Base-by-base conservation (phyloP, 2,797 vertebrate genomes). In the Vultur gryphus region DNA sequence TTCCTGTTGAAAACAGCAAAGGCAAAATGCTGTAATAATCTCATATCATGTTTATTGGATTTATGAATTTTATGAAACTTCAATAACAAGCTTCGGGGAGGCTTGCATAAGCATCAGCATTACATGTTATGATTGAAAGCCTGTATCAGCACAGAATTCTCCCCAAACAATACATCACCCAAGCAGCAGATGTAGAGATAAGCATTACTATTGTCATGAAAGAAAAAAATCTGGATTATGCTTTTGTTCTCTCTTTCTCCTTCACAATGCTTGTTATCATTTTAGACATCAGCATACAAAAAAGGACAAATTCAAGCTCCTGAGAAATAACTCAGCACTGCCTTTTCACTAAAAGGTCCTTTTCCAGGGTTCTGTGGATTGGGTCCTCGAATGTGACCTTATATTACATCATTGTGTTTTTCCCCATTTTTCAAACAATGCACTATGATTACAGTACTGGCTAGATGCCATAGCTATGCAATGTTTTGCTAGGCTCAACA, bases 1-100 rank as follows among this genome's bases (percentile, higher is more conserved):
- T 91, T 95, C 52, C 51, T 84, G 25, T 39, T 82, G 25, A 82
- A 84, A 92, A 19, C 44, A 48, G 61, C 31, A 73, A 69, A 37
- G 51, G 48, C 8, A 84, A 90, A 94, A 79, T 77, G 19, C 16
- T 59, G 37, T 37, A 59, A 79, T 75, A 66, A 25, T 87, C 54
- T 82, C 33, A 35, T 69, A 69, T 46, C 39, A 48, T 48, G 31
- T 83, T 94, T 80, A 83, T 31, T 87, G 8, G 59, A 58, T 71
- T 85, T 84, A 83, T 51, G 43, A 90, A 79, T 79, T 95, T 84
- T 84, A 76, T 76, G 55, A 90, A 90, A 79, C 35, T 70, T 93
- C 78, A 93, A 16, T 73, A 89, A 28, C 1, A 44, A 49, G 33
- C 21, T 37, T 46, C 13, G 44, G 19, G 10, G n/a, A 92, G 28